phyloP scores from a whole-genome alignment of 2,113 vertebrate species.

The Hymenochirus boettgeri region DNA sequence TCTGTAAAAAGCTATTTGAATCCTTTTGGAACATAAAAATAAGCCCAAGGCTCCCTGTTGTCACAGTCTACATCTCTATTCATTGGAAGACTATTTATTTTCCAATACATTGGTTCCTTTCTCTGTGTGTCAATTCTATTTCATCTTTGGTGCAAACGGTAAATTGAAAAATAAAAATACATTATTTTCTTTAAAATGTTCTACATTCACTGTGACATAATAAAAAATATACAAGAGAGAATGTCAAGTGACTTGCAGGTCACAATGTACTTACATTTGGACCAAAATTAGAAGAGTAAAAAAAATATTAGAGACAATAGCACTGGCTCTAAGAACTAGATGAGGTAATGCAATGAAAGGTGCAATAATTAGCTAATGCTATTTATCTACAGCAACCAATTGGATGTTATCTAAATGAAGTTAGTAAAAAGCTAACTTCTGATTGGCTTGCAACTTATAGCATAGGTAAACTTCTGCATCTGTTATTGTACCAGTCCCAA shows the following conservation, averaged over 20 bases:
- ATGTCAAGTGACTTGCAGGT: neutral
- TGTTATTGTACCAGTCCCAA: too few relatives aligned
- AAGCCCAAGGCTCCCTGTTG: neutral
- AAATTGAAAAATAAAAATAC: slow-evolving; percentile 5
- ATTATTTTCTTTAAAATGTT: neutral
- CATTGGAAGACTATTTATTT: neutral
- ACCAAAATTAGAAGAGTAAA: slow-evolving; percentile 4
- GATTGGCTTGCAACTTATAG: too few relatives aligned
- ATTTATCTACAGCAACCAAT: too few relatives aligned
- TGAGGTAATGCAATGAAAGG: too few relatives aligned
- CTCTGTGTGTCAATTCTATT: neutral
- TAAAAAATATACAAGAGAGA: neutral
- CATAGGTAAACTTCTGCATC: too few relatives aligned
- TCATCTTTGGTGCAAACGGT: neutral
- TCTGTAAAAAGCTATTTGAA: neutral
- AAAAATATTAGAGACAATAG: slow-evolving; percentile 23
- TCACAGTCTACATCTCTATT: neutral
- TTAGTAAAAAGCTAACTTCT: too few relatives aligned
- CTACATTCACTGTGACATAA: neutral
- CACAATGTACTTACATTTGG: neutral
- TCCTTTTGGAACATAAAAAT: neutral
- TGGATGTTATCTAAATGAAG: too few relatives aligned
- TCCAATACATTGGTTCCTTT: slow-evolving; percentile 8
- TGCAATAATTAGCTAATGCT: too few relatives aligned
- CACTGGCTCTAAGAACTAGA: too few relatives aligned